A percentile compares a stretch with the other conserved stretches of the same genome.
These are phyloP conservation scores for Ceyx cyanopectus DNA, from an alignment of 2,113 vertebrate genomes.

Conservation along the genomic window DNA sequence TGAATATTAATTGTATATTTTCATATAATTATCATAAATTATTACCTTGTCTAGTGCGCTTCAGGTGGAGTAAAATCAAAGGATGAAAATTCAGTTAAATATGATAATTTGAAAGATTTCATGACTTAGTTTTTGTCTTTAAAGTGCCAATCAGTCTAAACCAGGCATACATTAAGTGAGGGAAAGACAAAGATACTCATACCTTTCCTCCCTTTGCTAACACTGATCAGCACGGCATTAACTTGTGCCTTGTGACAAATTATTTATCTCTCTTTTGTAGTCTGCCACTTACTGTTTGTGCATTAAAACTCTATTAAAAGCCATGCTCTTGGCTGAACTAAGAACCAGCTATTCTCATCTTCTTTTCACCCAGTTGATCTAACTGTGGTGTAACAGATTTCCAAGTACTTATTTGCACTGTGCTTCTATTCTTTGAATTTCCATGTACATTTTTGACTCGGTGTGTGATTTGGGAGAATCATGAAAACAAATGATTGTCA, in stretches of 20 bases:
- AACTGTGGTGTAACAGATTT: neutral
- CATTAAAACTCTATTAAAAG: neutral
- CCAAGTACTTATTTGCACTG: neutral
- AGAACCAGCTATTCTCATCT: neutral
- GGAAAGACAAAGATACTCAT: neutral
- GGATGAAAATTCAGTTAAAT: constrained; percentile 76
- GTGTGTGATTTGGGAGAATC: neutral
- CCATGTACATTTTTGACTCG: neutral
- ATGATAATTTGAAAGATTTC: constrained; percentile 77
- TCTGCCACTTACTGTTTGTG: neutral
- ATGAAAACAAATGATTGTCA: neutral
- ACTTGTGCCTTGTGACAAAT: neutral
- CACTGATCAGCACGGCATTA: neutral
- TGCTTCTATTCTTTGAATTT: neutral
- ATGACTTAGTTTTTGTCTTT: constrained; percentile 58
- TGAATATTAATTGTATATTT: constrained; percentile 91
- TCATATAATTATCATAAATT: constrained; percentile 91
- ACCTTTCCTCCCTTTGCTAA: neutral
- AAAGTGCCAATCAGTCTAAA: constrained; percentile 53
- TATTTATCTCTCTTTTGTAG: neutral
- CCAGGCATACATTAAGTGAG: neutral
- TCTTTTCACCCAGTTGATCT: neutral
- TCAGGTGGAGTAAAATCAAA: constrained; percentile 78
- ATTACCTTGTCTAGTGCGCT: constrained; percentile 83
- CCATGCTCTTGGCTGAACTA: neutral